A percentile compares a stretch with the other conserved stretches of the same genome.
phyloP scores from a whole-genome alignment of 2,888 invertebrate genomes.

The Galerucella pusilla region DNA sequence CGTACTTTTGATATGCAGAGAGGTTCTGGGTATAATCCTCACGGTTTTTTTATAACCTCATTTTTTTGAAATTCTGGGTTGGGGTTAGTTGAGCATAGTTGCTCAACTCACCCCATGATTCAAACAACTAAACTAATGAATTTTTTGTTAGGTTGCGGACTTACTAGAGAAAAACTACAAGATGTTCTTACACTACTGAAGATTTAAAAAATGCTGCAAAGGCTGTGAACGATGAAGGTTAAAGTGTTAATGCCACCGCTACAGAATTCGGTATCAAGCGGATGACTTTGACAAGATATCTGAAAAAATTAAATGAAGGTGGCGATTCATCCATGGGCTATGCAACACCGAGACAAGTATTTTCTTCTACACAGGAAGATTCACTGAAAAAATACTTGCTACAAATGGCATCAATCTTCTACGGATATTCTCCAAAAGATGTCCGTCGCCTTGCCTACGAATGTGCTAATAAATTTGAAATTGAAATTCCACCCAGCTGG shows the following conservation, averaged over 20 bases:
- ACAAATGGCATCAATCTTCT: conserved; percentile 1
- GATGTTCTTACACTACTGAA: not conserved
- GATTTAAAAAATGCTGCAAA: not conserved
- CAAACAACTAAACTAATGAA: too few relatives aligned
- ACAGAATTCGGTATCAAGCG: conserved; percentile 4
- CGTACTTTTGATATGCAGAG: too few relatives aligned
- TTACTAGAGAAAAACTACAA: not conserved
- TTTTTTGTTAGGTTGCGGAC: not conserved
- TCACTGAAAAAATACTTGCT: not conserved
- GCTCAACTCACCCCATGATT: not conserved
- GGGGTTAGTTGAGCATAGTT: not conserved
- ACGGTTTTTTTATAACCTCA: not conserved
- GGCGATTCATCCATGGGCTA: conserved; percentile 2
- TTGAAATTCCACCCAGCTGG: too few relatives aligned
- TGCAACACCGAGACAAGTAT: not conserved
- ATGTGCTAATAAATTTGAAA: too few relatives aligned
- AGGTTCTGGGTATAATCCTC: too few relatives aligned
- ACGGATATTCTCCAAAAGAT: too few relatives aligned
- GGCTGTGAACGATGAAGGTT: not conserved
- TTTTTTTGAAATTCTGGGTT: not conserved
- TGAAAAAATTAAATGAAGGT: not conserved
- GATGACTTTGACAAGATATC: not conserved
- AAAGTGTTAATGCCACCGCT: not conserved
- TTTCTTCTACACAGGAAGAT: not conserved
- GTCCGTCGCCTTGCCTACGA: too few relatives aligned